Evolutionary conservation across 2,888 invertebrate genomes (phyloP), one percentile per base, ranked within the genome.

Genomic region (Ectemnius continuus): DNA sequence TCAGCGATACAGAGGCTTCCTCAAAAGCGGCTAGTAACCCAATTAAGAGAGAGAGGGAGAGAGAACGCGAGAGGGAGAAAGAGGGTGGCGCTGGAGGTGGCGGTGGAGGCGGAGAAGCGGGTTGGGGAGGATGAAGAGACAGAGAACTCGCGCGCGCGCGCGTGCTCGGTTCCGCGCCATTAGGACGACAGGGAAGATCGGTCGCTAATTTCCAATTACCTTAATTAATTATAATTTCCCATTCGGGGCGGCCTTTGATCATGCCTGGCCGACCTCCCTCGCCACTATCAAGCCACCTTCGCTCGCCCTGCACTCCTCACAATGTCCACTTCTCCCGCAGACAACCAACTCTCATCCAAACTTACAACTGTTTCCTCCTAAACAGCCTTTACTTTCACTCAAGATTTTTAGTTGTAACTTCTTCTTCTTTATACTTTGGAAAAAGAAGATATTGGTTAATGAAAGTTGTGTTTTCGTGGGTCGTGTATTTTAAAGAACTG

Each of bases 171-270:
- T 81, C 78, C 83, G 76, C 79, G 83, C 86, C 84, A 87, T 87
- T 87, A 87, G 86, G 85, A 86, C 85, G 82, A 36, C 36, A 36
- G 82, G 84, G 83, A 88, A 89, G 89, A 89, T 89, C 88, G 89
- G 88, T 89, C 88, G 84, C 87, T 89, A 88, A 89, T 88, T 89
- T 88, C 84, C 87, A 89, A 89, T 89, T 89, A 88, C 84, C 82
- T 85, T 86, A 83, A 88, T 87, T 88, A 88, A 89, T 88, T 87
- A 86, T 86, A 87, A 88, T 89, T 89, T 86, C 80, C 87, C 86
- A 88, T 89, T 87, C 84, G 84, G 88, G 83, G 85, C 67, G 71
- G 75, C 86, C 89, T 89, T 88, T 89, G 87, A 88, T 88, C 87
- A 86, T 84, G 83, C 79, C 81, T 81, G 52, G 52, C 52, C 16